These are phyloP conservation scores for Sebastes itinus DNA, from an alignment of 2,797 vertebrate species.

Conservation along the genomic window DNA sequence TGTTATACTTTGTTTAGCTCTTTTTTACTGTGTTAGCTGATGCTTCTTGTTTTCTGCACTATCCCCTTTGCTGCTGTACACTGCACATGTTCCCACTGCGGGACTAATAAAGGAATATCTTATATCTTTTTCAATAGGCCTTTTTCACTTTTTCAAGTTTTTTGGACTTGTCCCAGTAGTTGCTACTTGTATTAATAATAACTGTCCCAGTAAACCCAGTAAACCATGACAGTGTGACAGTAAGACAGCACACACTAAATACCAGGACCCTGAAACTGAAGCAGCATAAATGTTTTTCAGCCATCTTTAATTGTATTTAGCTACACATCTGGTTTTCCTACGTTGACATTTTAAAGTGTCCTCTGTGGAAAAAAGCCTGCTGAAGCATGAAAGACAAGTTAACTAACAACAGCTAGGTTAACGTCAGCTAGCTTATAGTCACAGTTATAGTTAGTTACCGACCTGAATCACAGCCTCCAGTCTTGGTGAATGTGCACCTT, in stretches of 20 bases:
- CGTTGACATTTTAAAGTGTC: neutral
- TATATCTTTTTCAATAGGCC: too few relatives aligned
- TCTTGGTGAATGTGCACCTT: conserved; percentile 51
- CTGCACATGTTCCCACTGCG: too few relatives aligned
- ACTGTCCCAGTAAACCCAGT: neutral
- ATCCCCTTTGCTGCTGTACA: too few relatives aligned
- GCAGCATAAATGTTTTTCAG: neutral
- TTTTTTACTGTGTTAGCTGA: too few relatives aligned
- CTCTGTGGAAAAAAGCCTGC: neutral
- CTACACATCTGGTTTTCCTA: neutral
- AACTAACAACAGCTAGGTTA: neutral
- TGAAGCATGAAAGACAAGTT: fast-evolving
- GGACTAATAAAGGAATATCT: too few relatives aligned
- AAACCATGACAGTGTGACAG: neutral
- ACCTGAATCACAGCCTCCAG: conserved; percentile 85
- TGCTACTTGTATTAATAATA: neutral
- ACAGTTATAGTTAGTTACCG: conserved; percentile 41
- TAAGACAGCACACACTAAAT: neutral
- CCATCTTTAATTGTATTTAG: neutral
- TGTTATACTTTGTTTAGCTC: too few relatives aligned
- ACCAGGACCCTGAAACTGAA: neutral
- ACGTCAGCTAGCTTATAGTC: neutral
- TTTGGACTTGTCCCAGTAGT: neutral
- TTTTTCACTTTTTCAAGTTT: neutral
- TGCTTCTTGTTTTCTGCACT: too few relatives aligned